phyloP scores from a whole-genome alignment of 1,140 invertebrate genomes.

The Hylyphantes graminicola region DNA sequence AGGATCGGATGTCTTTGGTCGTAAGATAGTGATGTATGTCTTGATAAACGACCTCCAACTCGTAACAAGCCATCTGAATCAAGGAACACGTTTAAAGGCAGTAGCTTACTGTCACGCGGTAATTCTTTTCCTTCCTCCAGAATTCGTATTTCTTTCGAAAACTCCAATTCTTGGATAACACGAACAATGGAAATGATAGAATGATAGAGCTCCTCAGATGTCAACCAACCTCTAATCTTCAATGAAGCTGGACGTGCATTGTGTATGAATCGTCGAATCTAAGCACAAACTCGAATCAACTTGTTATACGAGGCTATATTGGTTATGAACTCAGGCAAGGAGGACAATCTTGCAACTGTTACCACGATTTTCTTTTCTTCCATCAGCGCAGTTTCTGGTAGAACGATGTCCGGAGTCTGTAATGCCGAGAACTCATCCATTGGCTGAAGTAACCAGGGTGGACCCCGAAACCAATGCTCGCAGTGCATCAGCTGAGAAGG shows the following conservation, averaged over 20 bases:
- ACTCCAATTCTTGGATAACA: background rate
- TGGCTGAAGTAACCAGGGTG: no score
- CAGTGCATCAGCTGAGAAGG: no score
- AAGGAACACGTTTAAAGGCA: background rate
- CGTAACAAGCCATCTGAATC: background rate
- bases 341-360: background rate
- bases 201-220: background rate
- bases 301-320: background rate
- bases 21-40: background rate
- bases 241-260: background rate
- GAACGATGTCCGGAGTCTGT: no score
- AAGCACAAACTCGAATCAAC: background rate
- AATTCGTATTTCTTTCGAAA: background rate
- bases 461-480: no score
- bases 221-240: background rate
- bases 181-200: background rate
- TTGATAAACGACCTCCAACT: constrained; percentile 4
- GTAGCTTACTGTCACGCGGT: background rate
- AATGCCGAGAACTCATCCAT: no score
- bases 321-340: background rate
- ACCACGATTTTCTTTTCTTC: background rate
- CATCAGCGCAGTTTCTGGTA: background rate
- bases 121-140: background rate
- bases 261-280: background rate
- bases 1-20: background rate